Percentiles rank a stretch among this genome's conserved stretches.
These are phyloP conservation scores for Tragelaphus strepsiceros DNA, from an alignment of 2,113 vertebrate species.

Conservation along the genomic window DNA sequence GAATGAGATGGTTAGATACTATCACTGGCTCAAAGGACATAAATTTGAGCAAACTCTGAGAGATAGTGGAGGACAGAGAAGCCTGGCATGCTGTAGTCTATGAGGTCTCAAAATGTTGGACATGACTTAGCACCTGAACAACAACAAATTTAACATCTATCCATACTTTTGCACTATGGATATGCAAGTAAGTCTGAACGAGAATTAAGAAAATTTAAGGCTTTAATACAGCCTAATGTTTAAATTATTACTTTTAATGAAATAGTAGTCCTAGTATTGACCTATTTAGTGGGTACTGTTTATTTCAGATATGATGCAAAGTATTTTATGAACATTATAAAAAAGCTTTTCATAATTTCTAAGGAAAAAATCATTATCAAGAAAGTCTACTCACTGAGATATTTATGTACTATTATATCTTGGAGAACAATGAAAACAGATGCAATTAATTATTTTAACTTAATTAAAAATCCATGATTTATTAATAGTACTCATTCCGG, in stretches of 20 bases:
- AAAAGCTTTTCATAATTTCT: not conserved
- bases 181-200: not conserved
- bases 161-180: not conserved
- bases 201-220: not conserved
- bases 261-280: not conserved
- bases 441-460: not conserved
- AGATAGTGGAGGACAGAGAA: not conserved
- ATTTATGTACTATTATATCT: not conserved
- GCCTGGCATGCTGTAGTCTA: not conserved
- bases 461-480: not conserved
- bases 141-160: not conserved
- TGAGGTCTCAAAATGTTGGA: not conserved
- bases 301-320: not conserved
- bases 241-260: not conserved
- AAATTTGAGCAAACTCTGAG: not conserved
- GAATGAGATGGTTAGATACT: not conserved
- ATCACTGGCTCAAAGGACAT: not conserved
- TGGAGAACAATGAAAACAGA: not conserved
- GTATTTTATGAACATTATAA: not conserved
- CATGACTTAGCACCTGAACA: not conserved
- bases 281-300: not conserved
- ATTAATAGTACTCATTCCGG: not conserved
- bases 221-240: not conserved
- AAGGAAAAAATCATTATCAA: slow-evolving; percentile 7
- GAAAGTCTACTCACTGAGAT: not conserved